Evolutionary conservation across 2,888 invertebrate species (phyloP), one percentile per base, ranked within the genome.

Genomic region (Lamellibrachia satsuma): DNA sequence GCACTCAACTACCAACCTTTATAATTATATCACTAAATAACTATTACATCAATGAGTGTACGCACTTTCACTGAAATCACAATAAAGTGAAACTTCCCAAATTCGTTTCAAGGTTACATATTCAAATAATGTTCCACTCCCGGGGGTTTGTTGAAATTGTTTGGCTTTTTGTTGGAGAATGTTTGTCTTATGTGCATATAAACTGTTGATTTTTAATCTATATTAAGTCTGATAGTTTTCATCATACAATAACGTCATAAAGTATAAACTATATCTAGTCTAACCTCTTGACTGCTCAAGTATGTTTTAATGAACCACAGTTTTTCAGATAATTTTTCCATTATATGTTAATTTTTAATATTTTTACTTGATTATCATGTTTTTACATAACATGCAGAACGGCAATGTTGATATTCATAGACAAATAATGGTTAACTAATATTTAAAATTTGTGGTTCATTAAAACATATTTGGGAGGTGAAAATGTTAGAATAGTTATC

Each of bases 1-100:
- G 93, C 91, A 52, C 22, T 27, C 52, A n/a, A 91, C n/a, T 91
- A 52, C n/a, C 75, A 75, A 75, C 22, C 75, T 75, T 75, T 75
- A 22, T 6, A 39, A 39, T 75, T n/a, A 75, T 75, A 75, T 22
- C 75, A 75, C 75, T 75, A 75, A 75, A 75, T n/a, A 22, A 22
- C 22, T n/a, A 6, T 75, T 75, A 75, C 22, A 22, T 75, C 15
- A 1, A 22, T 1, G 75, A 55, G 55, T 55, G 39, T 39, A 39
- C 39, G 1, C 39, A 39, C 39, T 39, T 39, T 39, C 39, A 39
- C 39, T 39, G 55, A 55, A 9, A 9, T 55, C 55, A 55, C 55
- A 8, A 9, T 55, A 8, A 55, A 9, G 0, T 55, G 7, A 8
- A 55, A 9, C 55, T 3, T 7, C 8, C 2, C 3, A 55, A 55